Conservation (phyloP, 2,888 invertebrate species). For the Cinara cedri region DNA sequence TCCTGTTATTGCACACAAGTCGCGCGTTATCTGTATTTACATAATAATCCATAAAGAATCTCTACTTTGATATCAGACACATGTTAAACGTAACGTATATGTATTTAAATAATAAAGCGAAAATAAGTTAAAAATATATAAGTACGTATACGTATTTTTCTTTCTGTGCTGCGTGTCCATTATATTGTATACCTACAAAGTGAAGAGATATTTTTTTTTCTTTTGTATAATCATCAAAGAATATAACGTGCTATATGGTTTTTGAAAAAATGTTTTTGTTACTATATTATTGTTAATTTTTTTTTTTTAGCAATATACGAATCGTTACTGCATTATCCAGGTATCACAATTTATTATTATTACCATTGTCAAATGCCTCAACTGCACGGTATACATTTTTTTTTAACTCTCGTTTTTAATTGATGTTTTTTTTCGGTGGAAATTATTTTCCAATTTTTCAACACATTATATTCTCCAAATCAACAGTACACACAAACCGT, state of each 20-base stretch:
- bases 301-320: background rate
- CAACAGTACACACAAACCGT: constrained; percentile 25
- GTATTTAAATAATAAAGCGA: background rate
- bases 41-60: background rate
- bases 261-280: background rate
- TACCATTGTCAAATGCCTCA: background rate
- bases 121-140: background rate
- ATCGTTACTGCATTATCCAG: background rate
- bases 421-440: constrained; percentile 20
- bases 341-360: background rate
- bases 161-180: background rate
- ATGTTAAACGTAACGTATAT: background rate
- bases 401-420: constrained; percentile 39
- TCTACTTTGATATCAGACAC: background rate
- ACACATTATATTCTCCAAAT: constrained; percentile 12
- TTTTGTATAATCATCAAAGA: too few relatives aligned
- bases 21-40: background rate
- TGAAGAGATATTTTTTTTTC: too few relatives aligned
- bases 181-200: background rate
- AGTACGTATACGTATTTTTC: too few relatives aligned
- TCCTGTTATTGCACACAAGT: background rate
- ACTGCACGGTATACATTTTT: background rate
- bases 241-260: background rate
- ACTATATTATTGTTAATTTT: too few relatives aligned
- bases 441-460: constrained; percentile 36